These are phyloP conservation scores for Cyclophora punctaria DNA, from an alignment of 2,888 invertebrate genomes.

Conservation along the genomic window DNA sequence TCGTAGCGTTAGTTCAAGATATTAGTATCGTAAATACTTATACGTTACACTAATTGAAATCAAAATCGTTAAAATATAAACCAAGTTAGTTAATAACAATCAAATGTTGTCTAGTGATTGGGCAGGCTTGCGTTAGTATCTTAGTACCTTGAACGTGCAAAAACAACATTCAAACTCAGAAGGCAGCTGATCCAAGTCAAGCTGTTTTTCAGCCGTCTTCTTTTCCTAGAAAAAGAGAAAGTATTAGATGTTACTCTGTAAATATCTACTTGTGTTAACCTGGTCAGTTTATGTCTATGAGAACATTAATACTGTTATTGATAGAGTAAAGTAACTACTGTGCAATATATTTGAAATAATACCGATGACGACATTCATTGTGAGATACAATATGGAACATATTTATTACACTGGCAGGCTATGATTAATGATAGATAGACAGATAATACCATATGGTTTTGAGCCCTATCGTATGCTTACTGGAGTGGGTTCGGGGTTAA, in stretches of 20 bases:
- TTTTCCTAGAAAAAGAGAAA: slow-evolving; percentile 77
- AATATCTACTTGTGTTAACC: too few species aligned
- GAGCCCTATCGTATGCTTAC: slow-evolving; percentile 41
- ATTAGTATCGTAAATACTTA: slow-evolving; percentile 4
- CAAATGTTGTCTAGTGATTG: neutral
- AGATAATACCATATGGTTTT: too few species aligned
- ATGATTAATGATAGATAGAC: too few species aligned
- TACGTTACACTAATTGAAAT: slow-evolving; percentile 4
- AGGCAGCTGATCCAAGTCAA: slow-evolving; percentile 91
- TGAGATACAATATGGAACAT: too few species aligned
- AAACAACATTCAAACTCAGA: slow-evolving; percentile 98
- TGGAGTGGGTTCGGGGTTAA: slow-evolving; percentile 69
- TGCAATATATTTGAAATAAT: too few species aligned
- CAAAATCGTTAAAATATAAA: slow-evolving; percentile 1
- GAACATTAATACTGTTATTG: too few species aligned
- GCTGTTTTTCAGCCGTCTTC: slow-evolving; percentile 82
- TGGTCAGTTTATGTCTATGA: too few species aligned
- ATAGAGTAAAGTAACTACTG: too few species aligned
- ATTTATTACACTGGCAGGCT: too few species aligned
- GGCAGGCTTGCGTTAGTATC: slow-evolving; percentile 39
- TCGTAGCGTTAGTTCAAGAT: too few species aligned
- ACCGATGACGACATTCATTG: too few species aligned
- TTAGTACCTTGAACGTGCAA: slow-evolving; percentile 94
- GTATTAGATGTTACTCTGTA: slow-evolving; percentile 40
- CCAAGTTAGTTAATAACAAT: too few species aligned